Conservation (phyloP, 2,888 invertebrate genomes). For the Morinoia aosen region DNA sequence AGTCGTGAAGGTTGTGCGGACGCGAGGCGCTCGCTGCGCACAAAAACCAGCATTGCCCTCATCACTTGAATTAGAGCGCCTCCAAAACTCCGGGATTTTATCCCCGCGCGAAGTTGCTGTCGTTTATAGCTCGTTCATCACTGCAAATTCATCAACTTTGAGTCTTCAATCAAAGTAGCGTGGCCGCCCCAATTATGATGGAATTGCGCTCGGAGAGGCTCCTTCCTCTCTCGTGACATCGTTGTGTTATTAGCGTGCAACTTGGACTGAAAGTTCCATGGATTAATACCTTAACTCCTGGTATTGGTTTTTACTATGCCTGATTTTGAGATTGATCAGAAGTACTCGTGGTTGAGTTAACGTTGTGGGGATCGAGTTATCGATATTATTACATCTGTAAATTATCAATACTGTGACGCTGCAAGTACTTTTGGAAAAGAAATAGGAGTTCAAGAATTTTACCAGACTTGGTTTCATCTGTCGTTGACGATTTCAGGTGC, state of each 20-base stretch:
- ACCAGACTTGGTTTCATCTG: not conserved
- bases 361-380: not conserved
- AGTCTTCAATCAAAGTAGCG: slow-evolving; percentile 29
- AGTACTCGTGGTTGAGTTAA: not conserved
- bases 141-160: not conserved
- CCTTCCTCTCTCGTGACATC: not conserved
- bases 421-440: not conserved
- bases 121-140: not conserved
- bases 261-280: not conserved
- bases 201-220: not conserved
- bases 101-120: not conserved
- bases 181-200: not conserved
- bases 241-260: not conserved
- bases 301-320: not conserved
- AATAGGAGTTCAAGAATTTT: not conserved
- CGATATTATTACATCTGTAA: not conserved
- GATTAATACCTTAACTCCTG: not conserved
- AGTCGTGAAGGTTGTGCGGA: not conserved
- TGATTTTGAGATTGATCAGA: not conserved
- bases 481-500: not conserved
- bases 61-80: not conserved
- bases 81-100: not conserved
- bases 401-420: not conserved
- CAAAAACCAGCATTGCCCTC: not conserved
- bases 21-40: not conserved